These are phyloP conservation scores for Valencia hispanica DNA, from an alignment of 2,797 vertebrate genomes.

Conservation along the genomic window DNA sequence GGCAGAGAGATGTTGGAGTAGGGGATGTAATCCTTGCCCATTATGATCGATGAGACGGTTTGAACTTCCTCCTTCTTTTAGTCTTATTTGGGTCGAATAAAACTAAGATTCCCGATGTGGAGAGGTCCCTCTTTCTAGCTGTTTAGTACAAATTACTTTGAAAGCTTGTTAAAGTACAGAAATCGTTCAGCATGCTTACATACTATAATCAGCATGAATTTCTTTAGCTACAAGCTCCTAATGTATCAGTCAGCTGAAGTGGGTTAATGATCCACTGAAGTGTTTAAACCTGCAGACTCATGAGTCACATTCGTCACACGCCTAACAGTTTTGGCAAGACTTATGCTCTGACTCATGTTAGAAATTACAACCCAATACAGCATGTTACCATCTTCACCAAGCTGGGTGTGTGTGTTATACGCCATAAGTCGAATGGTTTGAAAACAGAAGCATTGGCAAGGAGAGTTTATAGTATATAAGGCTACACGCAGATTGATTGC, in stretches of 20 bases:
- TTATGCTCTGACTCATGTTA: slow-evolving; percentile 39
- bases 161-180: too few relatives aligned
- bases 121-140: too few relatives aligned
- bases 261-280: slow-evolving; percentile 24
- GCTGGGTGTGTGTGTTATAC: slow-evolving; percentile 6
- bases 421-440: slow-evolving; percentile 27
- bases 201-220: too few relatives aligned
- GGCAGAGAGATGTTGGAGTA: too few relatives aligned
- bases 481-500: slow-evolving; percentile 50
- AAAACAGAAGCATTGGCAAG: slow-evolving; percentile 29
- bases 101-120: too few relatives aligned
- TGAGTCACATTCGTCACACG: slow-evolving; percentile 42
- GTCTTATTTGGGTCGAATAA: too few relatives aligned
- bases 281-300: background rate
- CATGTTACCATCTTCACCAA: background rate
- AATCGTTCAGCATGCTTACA: too few relatives aligned
- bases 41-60: too few relatives aligned
- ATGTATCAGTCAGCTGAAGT: slow-evolving; percentile 42
- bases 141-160: too few relatives aligned
- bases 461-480: slow-evolving; percentile 23
- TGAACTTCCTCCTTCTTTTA: too few relatives aligned
- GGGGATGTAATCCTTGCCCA: too few relatives aligned
- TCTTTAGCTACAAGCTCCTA: background rate
- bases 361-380: slow-evolving; percentile 33
- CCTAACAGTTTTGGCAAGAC: slow-evolving; percentile 39